Conservation (phyloP, 1,140 invertebrate genomes). For the Pseudomyrmex gracilis region DNA sequence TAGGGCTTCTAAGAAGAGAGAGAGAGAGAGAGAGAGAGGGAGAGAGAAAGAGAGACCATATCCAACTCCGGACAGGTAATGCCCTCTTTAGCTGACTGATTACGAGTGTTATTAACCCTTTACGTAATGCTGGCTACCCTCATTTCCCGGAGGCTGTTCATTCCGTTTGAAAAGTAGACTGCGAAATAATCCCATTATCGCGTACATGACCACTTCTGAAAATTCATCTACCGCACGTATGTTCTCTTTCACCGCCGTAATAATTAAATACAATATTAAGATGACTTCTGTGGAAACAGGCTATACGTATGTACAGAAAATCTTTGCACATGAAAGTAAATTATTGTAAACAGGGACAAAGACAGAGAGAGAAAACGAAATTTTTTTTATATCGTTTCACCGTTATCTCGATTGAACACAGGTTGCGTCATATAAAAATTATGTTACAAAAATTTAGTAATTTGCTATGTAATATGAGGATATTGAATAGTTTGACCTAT, state of each 20-base stretch:
- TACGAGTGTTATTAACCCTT: slow-evolving; percentile 62
- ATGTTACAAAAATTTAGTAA: slow-evolving; percentile 9
- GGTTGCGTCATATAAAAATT: background rate
- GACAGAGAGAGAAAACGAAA: background rate
- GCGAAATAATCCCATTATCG: slow-evolving; percentile 56
- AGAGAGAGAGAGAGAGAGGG: slow-evolving; percentile 54
- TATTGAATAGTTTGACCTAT: slow-evolving; percentile 38
- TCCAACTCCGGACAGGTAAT: slow-evolving; percentile 58
- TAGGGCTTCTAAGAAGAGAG: slow-evolving; percentile 44
- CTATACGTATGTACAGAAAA: background rate
- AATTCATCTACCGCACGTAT: slow-evolving; percentile 9
- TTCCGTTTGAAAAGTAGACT: slow-evolving; percentile 56
- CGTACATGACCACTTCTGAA: slow-evolving; percentile 35
- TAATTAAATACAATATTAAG: slow-evolving; percentile 26
- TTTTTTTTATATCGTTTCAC: background rate
- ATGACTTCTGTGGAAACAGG: background rate
- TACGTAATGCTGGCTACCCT: slow-evolving; percentile 58
- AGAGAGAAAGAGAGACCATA: slow-evolving; percentile 29
- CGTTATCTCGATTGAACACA: background rate
- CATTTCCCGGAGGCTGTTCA: slow-evolving; percentile 57
- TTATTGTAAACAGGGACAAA: background rate
- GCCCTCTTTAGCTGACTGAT: slow-evolving; percentile 63
- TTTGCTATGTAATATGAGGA: slow-evolving; percentile 16
- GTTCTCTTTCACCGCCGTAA: background rate
- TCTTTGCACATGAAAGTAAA: slow-evolving; percentile 5